phyloP scores from a whole-genome alignment of 2,113 vertebrate species.

The Pangasianodon hypophthalmus region DNA sequence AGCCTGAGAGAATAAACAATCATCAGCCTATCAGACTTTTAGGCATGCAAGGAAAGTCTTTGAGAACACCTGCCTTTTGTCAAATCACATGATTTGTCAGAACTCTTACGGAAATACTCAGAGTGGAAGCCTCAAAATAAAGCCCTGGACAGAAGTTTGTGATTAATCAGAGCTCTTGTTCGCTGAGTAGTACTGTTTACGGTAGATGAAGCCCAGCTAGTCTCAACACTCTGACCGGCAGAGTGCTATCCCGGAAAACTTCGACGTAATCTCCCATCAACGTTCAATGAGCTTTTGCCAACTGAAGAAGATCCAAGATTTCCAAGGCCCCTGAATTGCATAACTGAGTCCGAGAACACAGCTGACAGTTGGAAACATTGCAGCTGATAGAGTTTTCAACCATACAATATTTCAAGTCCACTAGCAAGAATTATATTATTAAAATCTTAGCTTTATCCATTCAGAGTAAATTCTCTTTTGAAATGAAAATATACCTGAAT shows the following conservation, averaged over 20 bases:
- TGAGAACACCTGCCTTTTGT: neutral
- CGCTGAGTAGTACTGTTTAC: slow-evolving; percentile 3
- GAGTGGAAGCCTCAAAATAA: neutral
- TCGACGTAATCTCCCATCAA: slow-evolving; percentile 3
- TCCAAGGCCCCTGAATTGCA: neutral
- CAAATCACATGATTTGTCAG: slow-evolving; percentile 22
- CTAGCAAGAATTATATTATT: neutral
- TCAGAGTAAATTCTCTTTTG: neutral
- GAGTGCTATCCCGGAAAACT: slow-evolving; percentile 4
- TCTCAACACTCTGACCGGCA: slow-evolving; percentile 7
- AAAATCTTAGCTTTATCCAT: neutral
- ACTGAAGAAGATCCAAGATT: neutral
- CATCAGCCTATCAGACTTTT: neutral
- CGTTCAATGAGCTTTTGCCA: slow-evolving; percentile 2
- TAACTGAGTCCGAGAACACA: neutral
- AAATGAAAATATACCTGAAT: neutral
- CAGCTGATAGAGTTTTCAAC: neutral
- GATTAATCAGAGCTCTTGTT: slow-evolving; percentile 3
- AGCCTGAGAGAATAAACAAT: neutral
- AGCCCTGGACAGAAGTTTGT: neutral
- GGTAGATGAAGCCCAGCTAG: slow-evolving; percentile 2
- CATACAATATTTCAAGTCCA: neutral
- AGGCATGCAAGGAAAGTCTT: neutral
- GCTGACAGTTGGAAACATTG: neutral
- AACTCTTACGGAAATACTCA: slow-evolving; percentile 5